These are phyloP conservation scores for Pammene aurita DNA, from an alignment of 2,888 invertebrate genomes.

Conservation along the genomic window DNA sequence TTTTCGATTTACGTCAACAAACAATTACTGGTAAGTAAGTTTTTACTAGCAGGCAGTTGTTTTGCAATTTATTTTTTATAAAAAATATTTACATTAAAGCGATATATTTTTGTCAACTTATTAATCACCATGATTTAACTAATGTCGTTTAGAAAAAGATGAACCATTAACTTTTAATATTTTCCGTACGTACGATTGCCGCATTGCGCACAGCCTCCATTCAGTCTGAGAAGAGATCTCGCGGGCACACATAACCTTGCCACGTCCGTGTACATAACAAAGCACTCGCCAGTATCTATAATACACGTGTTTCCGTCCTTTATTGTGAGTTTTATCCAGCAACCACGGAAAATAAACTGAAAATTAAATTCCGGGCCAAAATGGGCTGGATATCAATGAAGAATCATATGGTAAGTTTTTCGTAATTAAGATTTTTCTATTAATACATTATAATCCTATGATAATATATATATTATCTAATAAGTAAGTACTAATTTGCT, in stretches of 20 bases:
- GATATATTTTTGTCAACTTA: not conserved
- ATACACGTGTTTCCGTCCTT: conserved; percentile 49
- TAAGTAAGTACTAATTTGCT: no score
- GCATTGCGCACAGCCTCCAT: conserved; percentile 82
- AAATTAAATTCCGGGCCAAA: conserved; percentile 67
- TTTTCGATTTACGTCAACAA: not conserved
- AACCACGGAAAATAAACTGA: conserved; percentile 68
- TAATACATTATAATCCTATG: not conserved
- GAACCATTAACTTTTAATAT: conserved; percentile 53
- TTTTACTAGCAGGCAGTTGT: not conserved
- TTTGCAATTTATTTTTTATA: not conserved
- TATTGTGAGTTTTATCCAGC: conserved; percentile 44
- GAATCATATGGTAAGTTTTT: conserved; percentile 78
- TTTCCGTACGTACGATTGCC: conserved; percentile 66
- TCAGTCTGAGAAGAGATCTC: conserved; percentile 77
- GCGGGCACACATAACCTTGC: conserved; percentile 70
- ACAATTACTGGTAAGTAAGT: conserved; percentile 21
- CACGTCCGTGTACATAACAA: conserved; percentile 50
- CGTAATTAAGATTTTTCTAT: not conserved
- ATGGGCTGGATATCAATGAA: conserved; percentile 83
- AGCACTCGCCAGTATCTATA: conserved; percentile 42
- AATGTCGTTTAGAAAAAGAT: not conserved
- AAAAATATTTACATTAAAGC: not conserved
- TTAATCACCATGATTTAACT: not conserved
- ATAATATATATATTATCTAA: no score